A percentile compares a stretch with the other conserved stretches of the same genome.
Conservation (phyloP, 2,888 invertebrate species). For the Acronicta leporina region DNA sequence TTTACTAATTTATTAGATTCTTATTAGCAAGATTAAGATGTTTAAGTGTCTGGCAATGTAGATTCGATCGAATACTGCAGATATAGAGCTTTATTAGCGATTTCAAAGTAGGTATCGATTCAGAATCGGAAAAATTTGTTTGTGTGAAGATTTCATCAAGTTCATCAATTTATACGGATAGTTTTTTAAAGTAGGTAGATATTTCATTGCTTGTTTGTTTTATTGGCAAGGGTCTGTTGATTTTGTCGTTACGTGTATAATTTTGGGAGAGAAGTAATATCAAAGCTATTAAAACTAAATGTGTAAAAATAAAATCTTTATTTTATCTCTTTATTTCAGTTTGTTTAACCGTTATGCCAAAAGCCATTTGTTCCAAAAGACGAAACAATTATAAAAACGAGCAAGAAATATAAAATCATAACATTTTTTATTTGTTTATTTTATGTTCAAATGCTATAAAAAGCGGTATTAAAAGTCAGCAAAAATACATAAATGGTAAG, state of each 20-base stretch:
- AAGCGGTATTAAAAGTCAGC: constrained; percentile 17
- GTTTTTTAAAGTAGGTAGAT: too few relatives aligned
- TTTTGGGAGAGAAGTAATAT: too few relatives aligned
- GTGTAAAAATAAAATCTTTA: background rate
- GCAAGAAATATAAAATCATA: background rate
- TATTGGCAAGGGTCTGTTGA: too few relatives aligned
- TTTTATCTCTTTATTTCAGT: background rate
- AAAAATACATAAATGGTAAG: background rate
- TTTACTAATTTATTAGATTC: constrained; percentile 31
- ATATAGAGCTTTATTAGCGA: too few relatives aligned
- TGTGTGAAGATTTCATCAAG: too few relatives aligned
- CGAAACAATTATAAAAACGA: constrained; percentile 25
- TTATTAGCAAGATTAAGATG: constrained; percentile 23
- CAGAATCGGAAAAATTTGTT: too few relatives aligned
- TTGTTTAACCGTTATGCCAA: background rate
- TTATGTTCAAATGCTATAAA: constrained; percentile 16
- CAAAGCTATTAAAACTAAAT: background rate
- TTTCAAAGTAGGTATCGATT: too few relatives aligned
- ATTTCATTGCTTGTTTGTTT: too few relatives aligned
- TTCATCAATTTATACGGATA: too few relatives aligned
- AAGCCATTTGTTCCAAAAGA: constrained; percentile 9
- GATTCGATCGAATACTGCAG: too few relatives aligned
- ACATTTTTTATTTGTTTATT: constrained; percentile 11
- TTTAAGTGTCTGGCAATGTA: constrained; percentile 1
- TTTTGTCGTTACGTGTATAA: too few relatives aligned